Percentiles rank a stretch among this genome's conserved stretches.
phyloP scores from a whole-genome alignment of 2,888 invertebrate genomes.

The Agrenia bidenticulata region DNA sequence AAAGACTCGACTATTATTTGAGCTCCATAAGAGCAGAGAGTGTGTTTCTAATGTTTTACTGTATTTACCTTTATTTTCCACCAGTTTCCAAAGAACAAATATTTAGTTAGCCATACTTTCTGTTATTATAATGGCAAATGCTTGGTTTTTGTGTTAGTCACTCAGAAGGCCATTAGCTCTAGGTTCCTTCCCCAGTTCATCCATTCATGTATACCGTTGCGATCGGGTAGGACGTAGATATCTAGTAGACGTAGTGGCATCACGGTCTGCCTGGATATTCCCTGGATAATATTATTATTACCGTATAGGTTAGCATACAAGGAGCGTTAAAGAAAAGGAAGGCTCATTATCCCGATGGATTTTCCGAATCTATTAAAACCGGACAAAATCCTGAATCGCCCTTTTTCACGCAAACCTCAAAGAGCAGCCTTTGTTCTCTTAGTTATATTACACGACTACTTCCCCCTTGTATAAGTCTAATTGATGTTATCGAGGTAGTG shows the following conservation, averaged over 20 bases:
- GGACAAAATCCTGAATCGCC: conserved; percentile 7
- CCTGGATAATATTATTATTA: background rate
- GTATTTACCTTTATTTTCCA: background rate
- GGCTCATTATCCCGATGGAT: conserved; percentile 11
- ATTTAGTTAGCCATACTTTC: conserved; percentile 4
- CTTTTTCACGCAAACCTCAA: conserved; percentile 12
- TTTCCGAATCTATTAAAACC: conserved; percentile 10
- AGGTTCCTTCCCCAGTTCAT: background rate
- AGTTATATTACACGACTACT: too few species aligned
- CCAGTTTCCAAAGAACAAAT: background rate
- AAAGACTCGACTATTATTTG: too few species aligned
- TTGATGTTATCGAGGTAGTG: too few species aligned
- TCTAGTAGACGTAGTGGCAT: background rate
- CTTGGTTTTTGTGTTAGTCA: conserved; percentile 1
- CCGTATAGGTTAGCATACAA: background rate
- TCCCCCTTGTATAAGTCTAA: too few species aligned
- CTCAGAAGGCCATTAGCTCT: conserved; percentile 5
- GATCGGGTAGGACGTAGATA: background rate
- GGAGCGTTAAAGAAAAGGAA: background rate
- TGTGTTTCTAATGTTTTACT: too few species aligned
- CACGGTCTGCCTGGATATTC: background rate
- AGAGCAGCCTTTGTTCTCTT: conserved; percentile 1
- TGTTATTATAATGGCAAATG: conserved; percentile 6
- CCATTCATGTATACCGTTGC: too few species aligned
- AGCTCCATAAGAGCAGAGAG: too few species aligned